Conservation (phyloP, 37 sponge, comb jelly and placozoan species). For the Crambe crambe region DNA sequence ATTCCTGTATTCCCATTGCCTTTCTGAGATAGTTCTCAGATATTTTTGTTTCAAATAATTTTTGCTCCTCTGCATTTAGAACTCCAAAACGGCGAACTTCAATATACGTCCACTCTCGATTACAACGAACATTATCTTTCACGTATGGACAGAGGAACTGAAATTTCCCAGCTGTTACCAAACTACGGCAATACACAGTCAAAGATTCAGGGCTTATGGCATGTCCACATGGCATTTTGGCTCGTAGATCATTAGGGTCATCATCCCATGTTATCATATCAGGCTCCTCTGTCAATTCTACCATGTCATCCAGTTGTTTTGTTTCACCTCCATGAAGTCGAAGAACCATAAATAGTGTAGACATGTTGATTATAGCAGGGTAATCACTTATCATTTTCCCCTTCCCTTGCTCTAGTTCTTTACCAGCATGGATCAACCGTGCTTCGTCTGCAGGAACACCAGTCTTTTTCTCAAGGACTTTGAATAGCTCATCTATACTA, state of each 20-base stretch:
- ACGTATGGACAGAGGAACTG: conserved; percentile 22
- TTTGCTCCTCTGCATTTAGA: conserved; percentile 5
- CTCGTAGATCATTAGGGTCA: conserved; percentile 18
- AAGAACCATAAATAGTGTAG: conserved; percentile 53
- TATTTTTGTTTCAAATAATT: conserved; percentile 17
- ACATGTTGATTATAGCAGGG: conserved; percentile 6
- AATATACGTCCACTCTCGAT: conserved; percentile 20
- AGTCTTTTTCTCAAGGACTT: conserved; percentile 14
- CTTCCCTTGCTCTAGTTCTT: conserved; percentile 42
- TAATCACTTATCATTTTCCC: conserved; percentile 24
- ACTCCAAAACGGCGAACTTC: conserved; percentile 25
- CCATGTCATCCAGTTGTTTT: conserved; percentile 13
- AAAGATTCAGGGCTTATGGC: conserved; percentile 33
- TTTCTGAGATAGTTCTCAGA: conserved; percentile 18
- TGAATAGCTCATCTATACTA: conserved; percentile 4
- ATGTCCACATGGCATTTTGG: conserved; percentile 42
- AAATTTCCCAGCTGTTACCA: conserved; percentile 24
- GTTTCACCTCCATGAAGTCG: conserved; percentile 50
- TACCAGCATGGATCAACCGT: conserved; percentile 58
- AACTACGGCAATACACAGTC: conserved; percentile 26
- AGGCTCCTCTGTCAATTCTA: conserved; percentile 20
- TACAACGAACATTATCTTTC: not conserved
- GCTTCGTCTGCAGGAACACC: conserved; percentile 44
- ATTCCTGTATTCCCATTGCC: conserved; percentile 44
- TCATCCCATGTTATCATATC: conserved; percentile 53